Evolutionary conservation across 2,888 invertebrate genomes (phyloP), one percentile per base, ranked within the genome.

Genomic region (Malthinus flaveolus): DNA sequence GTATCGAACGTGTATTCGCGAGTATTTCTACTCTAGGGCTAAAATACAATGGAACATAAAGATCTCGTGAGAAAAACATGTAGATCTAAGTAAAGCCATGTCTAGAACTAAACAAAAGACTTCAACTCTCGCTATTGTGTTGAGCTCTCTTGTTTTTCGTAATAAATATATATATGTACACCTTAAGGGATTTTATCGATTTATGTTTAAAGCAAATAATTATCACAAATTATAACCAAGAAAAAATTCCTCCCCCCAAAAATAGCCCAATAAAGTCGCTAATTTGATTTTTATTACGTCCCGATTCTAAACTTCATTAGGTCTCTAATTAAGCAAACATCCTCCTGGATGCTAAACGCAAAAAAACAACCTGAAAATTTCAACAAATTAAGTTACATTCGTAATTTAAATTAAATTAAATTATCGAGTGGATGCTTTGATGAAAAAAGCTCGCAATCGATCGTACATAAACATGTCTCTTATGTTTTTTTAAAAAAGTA

Each of bases 31-130:
- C 46, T 35, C 52, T 32, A 35, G 34, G 32, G 32, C 45, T 51
- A 52, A 46, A 52, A 37, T 45, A 52, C 52, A 52, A 52, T 52
- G 52, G 52, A 52, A 52, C 52, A 52, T 52, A 52, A 52, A 52
- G 52, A 52, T 52, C 52, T 52, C 52, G 52, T 54, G 54, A 54
- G 54, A 54, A 54, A 54, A 54, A 54, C 48, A 54, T 54, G 54
- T 54, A 54, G 54, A 54, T 54, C 54, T 54, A 54, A 47, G 54
- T 54, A 54, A 54, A 54, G 46, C 54, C 39, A 42, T 48, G 54
- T 54, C 54, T 54, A 54, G 48, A 47, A 48, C 54, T 36, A 54
- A 54, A 54, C 54, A 54, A 54, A 54, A 15, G 54, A 31, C 32
- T 54, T 48, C 54, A 54, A 54, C 54, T 54, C 47, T 36, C 39